Evolutionary conservation across 1,140 invertebrate species (phyloP).

Genomic region (Eupeodes corollae): DNA sequence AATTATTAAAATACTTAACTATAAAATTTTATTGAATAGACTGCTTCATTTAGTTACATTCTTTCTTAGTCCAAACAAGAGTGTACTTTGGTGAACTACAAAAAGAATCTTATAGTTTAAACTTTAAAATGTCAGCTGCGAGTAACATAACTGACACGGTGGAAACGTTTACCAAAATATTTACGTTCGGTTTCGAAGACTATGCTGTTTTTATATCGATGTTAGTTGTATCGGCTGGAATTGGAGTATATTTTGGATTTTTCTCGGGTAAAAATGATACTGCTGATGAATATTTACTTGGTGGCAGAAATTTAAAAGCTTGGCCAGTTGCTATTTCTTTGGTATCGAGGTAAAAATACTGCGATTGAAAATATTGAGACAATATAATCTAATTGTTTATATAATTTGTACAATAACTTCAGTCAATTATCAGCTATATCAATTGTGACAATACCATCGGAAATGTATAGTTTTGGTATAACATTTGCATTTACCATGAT

Average conservation of each 20-base stretch:
- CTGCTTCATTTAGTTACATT: too few relatives aligned
- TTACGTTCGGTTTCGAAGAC: constrained; percentile 42
- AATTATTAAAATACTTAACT: too few relatives aligned
- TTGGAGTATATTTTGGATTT: constrained; percentile 57
- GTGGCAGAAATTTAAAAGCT: constrained; percentile 49
- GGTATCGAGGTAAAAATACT: constrained; percentile 43
- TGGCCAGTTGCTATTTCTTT: constrained; percentile 55
- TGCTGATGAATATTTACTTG: constrained; percentile 46
- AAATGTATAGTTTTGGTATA: constrained; percentile 66
- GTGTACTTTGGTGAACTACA: too few relatives aligned
- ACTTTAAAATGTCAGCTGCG: too few relatives aligned
- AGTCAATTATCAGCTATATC: constrained; percentile 74
- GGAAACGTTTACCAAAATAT: background rate
- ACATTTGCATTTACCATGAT: constrained; percentile 52
- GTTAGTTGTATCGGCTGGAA: constrained; percentile 46
- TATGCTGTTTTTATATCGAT: constrained; percentile 49
- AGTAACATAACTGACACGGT: too few relatives aligned
- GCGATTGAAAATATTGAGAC: background rate
- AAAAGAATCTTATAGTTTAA: too few relatives aligned
- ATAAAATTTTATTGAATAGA: too few relatives aligned
- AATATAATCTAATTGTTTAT: background rate
- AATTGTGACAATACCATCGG: constrained; percentile 64
- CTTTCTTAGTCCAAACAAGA: too few relatives aligned
- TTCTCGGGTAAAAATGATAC: constrained; percentile 29
- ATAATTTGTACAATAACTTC: background rate